These are phyloP conservation scores for Kuschelorhynchus macadamiae DNA, from an alignment of 2,888 invertebrate genomes.

Conservation along the genomic window DNA sequence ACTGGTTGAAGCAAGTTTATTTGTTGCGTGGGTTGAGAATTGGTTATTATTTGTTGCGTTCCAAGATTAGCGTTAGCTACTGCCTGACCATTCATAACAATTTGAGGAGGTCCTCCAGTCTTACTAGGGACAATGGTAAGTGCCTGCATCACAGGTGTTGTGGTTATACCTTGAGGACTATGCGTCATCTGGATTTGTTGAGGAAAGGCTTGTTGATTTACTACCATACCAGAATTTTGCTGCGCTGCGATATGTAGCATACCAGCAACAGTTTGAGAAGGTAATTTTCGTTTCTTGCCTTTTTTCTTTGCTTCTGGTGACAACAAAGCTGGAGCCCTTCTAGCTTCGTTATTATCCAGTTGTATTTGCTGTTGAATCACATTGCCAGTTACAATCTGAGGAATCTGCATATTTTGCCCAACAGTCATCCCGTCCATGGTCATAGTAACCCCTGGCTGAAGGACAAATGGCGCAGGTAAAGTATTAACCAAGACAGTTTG, in stretches of 20 bases:
- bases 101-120: constrained; percentile 79
- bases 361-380: constrained; percentile 73
- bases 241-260: constrained; percentile 80
- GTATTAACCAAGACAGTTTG: constrained; percentile 87
- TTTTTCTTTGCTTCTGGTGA: constrained; percentile 79
- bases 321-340: constrained; percentile 68
- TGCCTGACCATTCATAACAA: constrained; percentile 82
- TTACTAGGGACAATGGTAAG: constrained; percentile 84
- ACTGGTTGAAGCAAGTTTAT: constrained; percentile 86
- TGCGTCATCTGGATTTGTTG: constrained; percentile 80
- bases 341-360: constrained; percentile 73
- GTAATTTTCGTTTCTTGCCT: constrained; percentile 80
- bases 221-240: constrained; percentile 75
- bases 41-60: constrained; percentile 78
- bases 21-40: constrained; percentile 71
- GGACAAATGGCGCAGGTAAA: constrained; percentile 82
- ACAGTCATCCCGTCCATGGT: constrained; percentile 76
- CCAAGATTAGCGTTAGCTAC: constrained; percentile 73
- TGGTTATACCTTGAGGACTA: constrained; percentile 77
- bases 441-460: constrained; percentile 82
- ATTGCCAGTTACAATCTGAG: constrained; percentile 78
- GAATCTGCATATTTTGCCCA: constrained; percentile 79
- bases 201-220: constrained; percentile 74
- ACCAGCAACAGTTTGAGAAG: constrained; percentile 78
- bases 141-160: constrained; percentile 81